Conservation (phyloP, 2,797 vertebrate species). For the Lepilemur ruficaudatus region DNA sequence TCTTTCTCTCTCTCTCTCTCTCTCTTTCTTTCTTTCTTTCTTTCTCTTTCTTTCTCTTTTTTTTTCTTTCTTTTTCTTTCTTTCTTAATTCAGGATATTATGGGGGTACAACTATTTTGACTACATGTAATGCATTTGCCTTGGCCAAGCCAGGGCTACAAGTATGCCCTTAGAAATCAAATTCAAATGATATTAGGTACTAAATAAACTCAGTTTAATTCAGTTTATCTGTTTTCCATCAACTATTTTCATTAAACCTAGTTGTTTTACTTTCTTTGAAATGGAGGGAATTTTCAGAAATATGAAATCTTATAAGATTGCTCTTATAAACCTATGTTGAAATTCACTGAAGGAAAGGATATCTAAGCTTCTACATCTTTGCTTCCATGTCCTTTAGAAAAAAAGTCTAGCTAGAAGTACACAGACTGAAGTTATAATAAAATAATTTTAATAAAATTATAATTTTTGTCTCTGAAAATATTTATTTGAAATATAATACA, state of each 20-base stretch:
- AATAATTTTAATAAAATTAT: neutral
- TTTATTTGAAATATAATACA: neutral
- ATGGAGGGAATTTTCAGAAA: neutral
- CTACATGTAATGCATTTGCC: too few species aligned
- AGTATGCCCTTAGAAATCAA: too few species aligned
- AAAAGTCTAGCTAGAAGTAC: neutral
- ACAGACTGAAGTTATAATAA: neutral
- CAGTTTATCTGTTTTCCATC: neutral
- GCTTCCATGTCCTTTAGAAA: neutral
- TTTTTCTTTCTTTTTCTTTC: too few species aligned
- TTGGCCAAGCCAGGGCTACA: too few species aligned
- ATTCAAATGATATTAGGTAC: too few species aligned
- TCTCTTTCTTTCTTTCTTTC: too few species aligned
- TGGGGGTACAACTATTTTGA: too few species aligned
- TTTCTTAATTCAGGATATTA: too few species aligned
- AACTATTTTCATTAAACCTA: neutral
- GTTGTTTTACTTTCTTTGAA: neutral
- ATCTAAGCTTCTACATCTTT: neutral
- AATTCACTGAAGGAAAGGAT: neutral
- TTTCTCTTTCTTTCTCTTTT: too few species aligned
- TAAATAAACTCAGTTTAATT: too few species aligned
- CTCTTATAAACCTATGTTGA: neutral
- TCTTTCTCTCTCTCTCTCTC: too few species aligned
- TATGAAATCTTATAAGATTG: neutral
- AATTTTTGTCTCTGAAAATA: neutral